Evolutionary conservation across 2,797 vertebrate species (phyloP).

Genomic region (Myotis findleyi): DNA sequence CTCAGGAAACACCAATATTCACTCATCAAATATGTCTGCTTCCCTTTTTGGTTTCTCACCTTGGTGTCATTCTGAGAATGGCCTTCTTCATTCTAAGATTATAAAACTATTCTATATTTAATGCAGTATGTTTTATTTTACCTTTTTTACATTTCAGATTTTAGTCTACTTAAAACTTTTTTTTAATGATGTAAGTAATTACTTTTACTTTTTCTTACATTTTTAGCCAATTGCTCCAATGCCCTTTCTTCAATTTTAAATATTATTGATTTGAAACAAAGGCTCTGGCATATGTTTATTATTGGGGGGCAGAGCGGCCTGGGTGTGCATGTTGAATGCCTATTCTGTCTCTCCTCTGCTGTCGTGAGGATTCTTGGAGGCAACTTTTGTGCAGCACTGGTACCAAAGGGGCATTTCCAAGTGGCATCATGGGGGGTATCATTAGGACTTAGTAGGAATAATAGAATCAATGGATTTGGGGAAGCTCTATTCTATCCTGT

Average conservation of each 20-base stretch:
- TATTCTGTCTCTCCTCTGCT: background rate
- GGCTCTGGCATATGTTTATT: background rate
- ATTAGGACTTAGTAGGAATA: background rate
- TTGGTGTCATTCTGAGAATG: background rate
- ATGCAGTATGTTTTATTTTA: background rate
- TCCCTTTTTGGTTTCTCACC: background rate
- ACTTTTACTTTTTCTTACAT: background rate
- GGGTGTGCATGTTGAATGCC: background rate
- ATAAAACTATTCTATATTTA: background rate
- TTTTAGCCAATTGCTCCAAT: background rate
- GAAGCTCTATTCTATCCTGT: background rate
- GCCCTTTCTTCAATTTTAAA: background rate
- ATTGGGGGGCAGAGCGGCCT: background rate
- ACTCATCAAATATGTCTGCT: background rate
- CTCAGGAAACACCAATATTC: background rate
- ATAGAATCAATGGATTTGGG: background rate
- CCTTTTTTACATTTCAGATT: conserved; percentile 22
- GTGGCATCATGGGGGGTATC: background rate
- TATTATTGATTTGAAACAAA: background rate
- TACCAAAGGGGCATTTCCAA: background rate
- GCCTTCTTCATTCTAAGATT: background rate
- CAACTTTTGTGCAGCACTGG: background rate
- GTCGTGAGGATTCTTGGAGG: background rate
- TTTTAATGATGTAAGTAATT: background rate
- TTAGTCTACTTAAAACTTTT: background rate